Conservation (phyloP, 2,888 invertebrate genomes). For the Lumbricus terrestris region DNA sequence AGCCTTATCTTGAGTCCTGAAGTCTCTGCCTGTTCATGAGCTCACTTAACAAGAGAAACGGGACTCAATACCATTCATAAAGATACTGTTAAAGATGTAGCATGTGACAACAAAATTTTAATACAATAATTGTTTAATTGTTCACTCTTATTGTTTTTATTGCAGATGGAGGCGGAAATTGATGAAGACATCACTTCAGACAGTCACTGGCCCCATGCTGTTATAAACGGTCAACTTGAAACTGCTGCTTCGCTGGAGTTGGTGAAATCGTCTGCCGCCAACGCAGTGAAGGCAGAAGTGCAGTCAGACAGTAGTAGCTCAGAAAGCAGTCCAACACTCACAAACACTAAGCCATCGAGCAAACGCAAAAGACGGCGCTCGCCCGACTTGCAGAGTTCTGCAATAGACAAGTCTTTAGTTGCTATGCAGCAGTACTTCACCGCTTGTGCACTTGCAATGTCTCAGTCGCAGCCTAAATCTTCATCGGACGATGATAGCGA, state of each 20-base stretch:
- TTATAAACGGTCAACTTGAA: neutral
- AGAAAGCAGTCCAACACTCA: neutral
- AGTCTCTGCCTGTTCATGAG: neutral
- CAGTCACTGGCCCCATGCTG: neutral
- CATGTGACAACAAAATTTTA: neutral
- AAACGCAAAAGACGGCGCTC: neutral
- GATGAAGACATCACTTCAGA: neutral
- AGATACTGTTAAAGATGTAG: neutral
- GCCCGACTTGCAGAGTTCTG: neutral
- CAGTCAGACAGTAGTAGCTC: neutral
- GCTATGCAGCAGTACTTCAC: neutral
- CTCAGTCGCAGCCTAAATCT: neutral
- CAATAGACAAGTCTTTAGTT: neutral
- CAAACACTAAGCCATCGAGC: neutral
- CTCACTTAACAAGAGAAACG: neutral
- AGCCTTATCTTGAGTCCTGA: neutral
- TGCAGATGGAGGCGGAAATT: neutral
- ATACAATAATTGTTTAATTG: neutral
- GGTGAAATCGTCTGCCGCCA: neutral
- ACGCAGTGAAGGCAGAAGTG: neutral
- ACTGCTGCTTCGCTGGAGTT: neutral
- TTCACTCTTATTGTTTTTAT: neutral
- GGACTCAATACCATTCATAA: neutral
- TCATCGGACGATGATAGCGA: neutral
- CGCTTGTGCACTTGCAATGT: conserved; percentile 3